Evolutionary conservation across 2,113 vertebrate genomes (phyloP), one percentile per base, ranked within the genome.

Genomic region (Pedetes capensis): DNA sequence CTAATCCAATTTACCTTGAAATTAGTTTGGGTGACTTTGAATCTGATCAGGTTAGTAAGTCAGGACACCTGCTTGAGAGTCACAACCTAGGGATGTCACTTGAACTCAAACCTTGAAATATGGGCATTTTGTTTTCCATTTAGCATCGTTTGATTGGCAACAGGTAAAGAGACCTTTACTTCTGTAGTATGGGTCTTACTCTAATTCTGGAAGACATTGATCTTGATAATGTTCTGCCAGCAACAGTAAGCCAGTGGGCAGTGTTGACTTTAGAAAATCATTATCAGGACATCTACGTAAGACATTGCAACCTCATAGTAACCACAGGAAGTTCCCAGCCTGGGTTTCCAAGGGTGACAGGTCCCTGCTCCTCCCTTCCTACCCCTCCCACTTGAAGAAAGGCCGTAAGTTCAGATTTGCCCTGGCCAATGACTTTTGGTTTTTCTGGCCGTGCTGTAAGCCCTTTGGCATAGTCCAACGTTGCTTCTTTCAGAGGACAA

Each of bases 401-500:
- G 81, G 51, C 63, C 39, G 23, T 47, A 86, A 61, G 71, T 95
- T 97, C 95, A 95, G 68, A 89, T 91, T 71, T 39, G 82, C 69
- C 51, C 29, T 6, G 51, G 59, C 51, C 92, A 78, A 94, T 37
- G 63, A 59, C 49, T 64, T 83, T 64, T 78, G 44, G 66, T 47
- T 94, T 90, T 81, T 74, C 71, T 92, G 12, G 75, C 84, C 72
- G 29, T 82, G 55, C 87, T 51, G 1, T 66, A 63, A 92, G 44
- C 68, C 72, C 78, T 93, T 92, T 92, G 84, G 84, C 34, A 13
- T 85, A 71, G 71, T 34, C 44, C 42, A 96, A 25, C 42, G n/a
- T 76, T 69, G 32, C 44, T 68, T 69, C 64, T 96, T 94, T 88
- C 72, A 49, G 91, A 91, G 94, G 69, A 91, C 66, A 95, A 92